Evolutionary conservation across 2,113 vertebrate species (phyloP).

Genomic region (Calidris pygmaea): DNA sequence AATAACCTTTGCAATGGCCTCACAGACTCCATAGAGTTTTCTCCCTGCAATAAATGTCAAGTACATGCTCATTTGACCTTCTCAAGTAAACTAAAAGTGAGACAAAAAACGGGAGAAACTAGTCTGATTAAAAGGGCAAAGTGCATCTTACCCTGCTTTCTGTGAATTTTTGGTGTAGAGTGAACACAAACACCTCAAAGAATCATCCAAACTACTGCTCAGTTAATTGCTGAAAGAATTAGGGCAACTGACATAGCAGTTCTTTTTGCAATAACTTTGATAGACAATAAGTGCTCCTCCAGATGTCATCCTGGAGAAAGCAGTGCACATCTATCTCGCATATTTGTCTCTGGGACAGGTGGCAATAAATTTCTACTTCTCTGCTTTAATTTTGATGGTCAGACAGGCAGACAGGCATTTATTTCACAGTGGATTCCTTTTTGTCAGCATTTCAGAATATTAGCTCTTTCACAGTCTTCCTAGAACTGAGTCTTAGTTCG

Average conservation of each 20-base stretch:
- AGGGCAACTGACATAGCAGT: not conserved
- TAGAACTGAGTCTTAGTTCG: constrained; percentile 8
- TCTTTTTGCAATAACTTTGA: constrained; percentile 13
- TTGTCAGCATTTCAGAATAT: constrained; percentile 62
- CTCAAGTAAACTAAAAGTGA: not conserved
- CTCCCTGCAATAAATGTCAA: not conserved
- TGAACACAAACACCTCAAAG: not conserved
- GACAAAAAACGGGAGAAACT: not conserved
- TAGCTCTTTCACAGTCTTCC: constrained; percentile 30
- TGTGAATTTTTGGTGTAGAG: not conserved
- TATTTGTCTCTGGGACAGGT: constrained; percentile 61
- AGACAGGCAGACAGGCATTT: constrained; percentile 55
- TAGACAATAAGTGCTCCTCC: constrained; percentile 48
- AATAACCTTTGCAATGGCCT: not conserved
- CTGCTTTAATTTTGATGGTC: constrained; percentile 67
- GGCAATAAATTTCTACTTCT: constrained; percentile 65
- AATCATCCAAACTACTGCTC: not conserved
- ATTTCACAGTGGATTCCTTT: constrained; percentile 63
- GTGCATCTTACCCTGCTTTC: not conserved
- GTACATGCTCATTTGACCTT: not conserved
- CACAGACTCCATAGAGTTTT: not conserved
- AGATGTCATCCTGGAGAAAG: constrained; percentile 46
- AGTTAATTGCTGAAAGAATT: not conserved
- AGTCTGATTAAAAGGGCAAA: constrained; percentile 2
- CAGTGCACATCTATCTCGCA: constrained; percentile 27